Evolutionary conservation across 2,888 invertebrate species (phyloP), one percentile per base, ranked within the genome.

Genomic region (Lasioglossum lativentre): DNA sequence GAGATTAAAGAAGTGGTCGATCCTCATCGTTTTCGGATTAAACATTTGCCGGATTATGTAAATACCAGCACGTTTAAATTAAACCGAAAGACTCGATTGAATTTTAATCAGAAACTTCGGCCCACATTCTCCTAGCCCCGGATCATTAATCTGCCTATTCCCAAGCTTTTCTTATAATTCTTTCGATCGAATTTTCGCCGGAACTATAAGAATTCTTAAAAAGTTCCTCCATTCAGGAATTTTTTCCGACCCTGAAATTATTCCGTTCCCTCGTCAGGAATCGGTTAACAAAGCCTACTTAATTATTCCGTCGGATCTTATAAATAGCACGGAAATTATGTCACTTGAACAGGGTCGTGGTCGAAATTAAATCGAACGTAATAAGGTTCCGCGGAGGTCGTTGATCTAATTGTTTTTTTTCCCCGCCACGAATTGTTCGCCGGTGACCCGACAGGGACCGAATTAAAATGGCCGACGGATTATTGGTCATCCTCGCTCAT

Each of bases 381-480:
- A 66, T 66, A 34, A n/a, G 68, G 38, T 38, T 66, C 19, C 19
- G 19, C 66, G 66, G 19, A 23, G 66, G 34, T 30, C 1, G 34
- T 38, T 30, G 42, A 75, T 40, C 23, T 42, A 42, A 30, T 63
- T 59, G 27, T 42, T 63, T 30, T 59, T 56, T 47, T 52, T n/a
- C 10, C 1, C 27, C 1, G 2, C 34, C 34, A 12, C 38, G 63
- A 63, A 75, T 45, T 63, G 12, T 75, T 63, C 27, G 59, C 23
- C 59, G 34, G 27, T 63, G 14, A 4, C n/a, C 14, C 30, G 75
- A 30, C 42, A 27, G 40, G 16, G 30, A 40, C 70, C 38, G 40
- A 47, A 75, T 59, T 34, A 45, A 70, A 82, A 82, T 30, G 63
- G 14, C 75, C 10, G 10, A 19, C 19, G 47, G 30, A 27, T 82